Evolutionary conservation across 2,888 invertebrate species (phyloP), one percentile per base, ranked within the genome.

Genomic region (Hyppa rectilinea): DNA sequence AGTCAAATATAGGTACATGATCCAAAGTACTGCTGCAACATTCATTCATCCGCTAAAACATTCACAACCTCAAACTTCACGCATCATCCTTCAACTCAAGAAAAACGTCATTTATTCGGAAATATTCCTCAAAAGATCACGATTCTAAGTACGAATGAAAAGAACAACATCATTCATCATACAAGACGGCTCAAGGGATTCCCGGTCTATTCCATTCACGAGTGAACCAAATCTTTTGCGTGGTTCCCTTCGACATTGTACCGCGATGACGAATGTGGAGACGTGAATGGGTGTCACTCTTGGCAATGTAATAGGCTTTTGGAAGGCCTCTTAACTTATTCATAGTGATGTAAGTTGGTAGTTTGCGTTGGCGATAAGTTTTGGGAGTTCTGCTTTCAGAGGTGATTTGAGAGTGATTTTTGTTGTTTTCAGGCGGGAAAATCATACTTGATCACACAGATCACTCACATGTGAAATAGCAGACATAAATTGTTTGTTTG

Each of bases 131-230:
- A 83, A 87, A 84, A 90, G 92, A 92, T 92, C 91, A 89, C 86
- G 88, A 85, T 87, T 86, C 87, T 91, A 92, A 92, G 92, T 91
- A 90, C 90, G 92, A 90, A 89, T 92, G 91, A 91, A 92, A 91
- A 92, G 93, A 93, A 94, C 92, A 93, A 93, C 92, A 92, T 90
- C 93, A 95, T 95, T 93, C 92, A 94, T 95, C 95, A 94, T 91
- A 83, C 88, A 62, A 71, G 83, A 83, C 85, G 90, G 93, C 93
- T 94, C 93, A 92, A 91, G 93, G 93, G 95, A 94, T 93, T 91
- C 87, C 80, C 87, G 88, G 87, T 88, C 89, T 87, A 87, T 89
- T 88, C 90, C 88, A 91, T 92, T 91, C 92, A 90, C 80, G 90
- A 91, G 85, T 90, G 90, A 92, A 91, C 92, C 91, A 92, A 93